Base-by-base conservation (phyloP, 2,113 vertebrate species). In the Anolis sagrei region DNA sequence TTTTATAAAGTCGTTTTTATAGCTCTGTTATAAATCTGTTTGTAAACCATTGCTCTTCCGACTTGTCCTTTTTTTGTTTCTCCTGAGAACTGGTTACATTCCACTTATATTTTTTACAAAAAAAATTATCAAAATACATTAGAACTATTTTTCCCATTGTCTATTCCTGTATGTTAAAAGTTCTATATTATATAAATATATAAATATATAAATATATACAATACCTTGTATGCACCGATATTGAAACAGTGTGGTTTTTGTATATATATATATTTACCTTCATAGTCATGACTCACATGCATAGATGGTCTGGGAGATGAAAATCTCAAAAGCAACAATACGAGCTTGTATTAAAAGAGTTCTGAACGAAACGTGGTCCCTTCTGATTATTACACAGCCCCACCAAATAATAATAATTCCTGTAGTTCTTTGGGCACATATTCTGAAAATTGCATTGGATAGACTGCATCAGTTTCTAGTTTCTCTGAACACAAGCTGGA, bases 171-270 rank as follows among this genome's bases (percentile, higher is more conserved):
- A 96, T 94, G 93, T 95, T 95, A 96, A 68, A 96, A 97, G 91
- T 96, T 96, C 94, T 97, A 97, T 97, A 97, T 97, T 97, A 97
- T 96, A 96, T 95, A 97, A 96, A 97, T 97, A 97, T 96, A 44
- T 44, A 44, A 44, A 44, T 44, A 44, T 44, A 44, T 44, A 44
- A 44, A 44, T 44, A 44, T 44, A 44, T 44, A 44, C 39, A 44
- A 44, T 44, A 44, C 39, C 54, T 58, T 58, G 54, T 58, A 58
- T 58, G 54, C 95, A 95, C 95, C 95, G 94, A 91, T 93, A 94
- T 93, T 92, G 92, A 93, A n/a, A 93, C 92, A 82, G 88, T 96
- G 94, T 96, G 94, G 86, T 94, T 96, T 81, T 96, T 96, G 93
- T 96, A 90, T 93, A 54, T 54, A 54, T 54, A 51, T 51, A 51